Percentiles rank a stretch among this genome's conserved stretches.
Evolutionary conservation across 1,140 invertebrate genomes (phyloP).

Genomic region (Drosophila melanogaster): DNA sequence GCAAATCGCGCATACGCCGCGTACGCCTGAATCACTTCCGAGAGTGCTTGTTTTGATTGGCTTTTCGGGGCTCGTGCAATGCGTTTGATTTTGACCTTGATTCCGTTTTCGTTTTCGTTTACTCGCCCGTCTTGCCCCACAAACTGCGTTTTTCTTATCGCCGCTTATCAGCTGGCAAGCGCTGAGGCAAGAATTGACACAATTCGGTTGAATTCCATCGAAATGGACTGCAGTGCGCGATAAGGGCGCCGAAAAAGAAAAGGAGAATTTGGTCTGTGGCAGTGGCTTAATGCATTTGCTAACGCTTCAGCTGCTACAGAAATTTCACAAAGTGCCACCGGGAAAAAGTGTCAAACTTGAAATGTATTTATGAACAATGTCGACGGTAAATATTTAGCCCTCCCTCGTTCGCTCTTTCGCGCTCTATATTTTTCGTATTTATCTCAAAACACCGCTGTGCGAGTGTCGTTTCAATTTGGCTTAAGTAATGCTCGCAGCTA

Average conservation of each 20-base stretch:
- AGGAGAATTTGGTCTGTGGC: background rate
- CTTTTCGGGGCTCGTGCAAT: constrained; percentile 22
- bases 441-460: constrained; percentile 38
- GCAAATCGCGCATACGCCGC: constrained; percentile 33
- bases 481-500: constrained; percentile 57
- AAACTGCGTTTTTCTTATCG: constrained; percentile 24
- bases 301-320: constrained; percentile 20
- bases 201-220: constrained; percentile 36
- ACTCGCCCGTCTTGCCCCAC: constrained; percentile 3
- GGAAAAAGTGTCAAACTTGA: constrained; percentile 45
- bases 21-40: constrained; percentile 30
- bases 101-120: background rate
- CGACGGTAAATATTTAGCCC: constrained; percentile 43
- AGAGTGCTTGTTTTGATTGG: constrained; percentile 4
- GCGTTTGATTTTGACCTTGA: constrained; percentile 44
- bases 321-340: constrained; percentile 31
- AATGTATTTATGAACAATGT: constrained; percentile 42
- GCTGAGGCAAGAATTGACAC: constrained; percentile 32
- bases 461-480: constrained; percentile 63
- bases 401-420: background rate
- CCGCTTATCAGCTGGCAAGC: constrained; percentile 27
- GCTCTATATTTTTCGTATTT: background rate
- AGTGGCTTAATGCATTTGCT: constrained; percentile 39
- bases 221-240: constrained; percentile 22
- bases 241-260: constrained; percentile 10